phyloP scores from a whole-genome alignment of 2,888 invertebrate genomes.

The Diarsia rubi region DNA sequence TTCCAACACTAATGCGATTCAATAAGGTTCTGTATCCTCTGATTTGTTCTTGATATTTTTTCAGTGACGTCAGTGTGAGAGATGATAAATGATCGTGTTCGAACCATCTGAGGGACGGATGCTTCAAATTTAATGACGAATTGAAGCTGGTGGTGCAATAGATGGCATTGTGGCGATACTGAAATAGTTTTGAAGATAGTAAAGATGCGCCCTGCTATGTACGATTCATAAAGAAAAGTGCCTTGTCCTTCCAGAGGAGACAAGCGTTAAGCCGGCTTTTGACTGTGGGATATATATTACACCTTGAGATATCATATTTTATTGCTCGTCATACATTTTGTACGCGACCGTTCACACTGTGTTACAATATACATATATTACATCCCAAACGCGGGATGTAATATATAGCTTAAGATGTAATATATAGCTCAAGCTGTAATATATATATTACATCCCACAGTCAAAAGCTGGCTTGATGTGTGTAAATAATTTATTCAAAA shows the following conservation, averaged over 20 bases:
- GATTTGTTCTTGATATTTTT: constrained; percentile 72
- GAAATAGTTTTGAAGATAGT: neutral
- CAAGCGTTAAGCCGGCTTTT: no score
- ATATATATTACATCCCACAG: no score
- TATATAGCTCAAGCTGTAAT: no score
- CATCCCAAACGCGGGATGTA: no score
- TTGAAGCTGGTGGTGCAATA: constrained; percentile 26
- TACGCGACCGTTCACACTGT: no score
- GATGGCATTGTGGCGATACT: constrained; percentile 28
- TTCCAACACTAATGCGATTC: constrained; percentile 55
- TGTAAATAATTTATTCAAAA: no score
- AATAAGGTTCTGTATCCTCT: constrained; percentile 61
- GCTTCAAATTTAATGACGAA: constrained; percentile 79
- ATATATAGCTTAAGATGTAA: no score
- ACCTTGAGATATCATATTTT: no score
- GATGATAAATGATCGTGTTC: constrained; percentile 78
- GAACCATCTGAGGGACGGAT: constrained; percentile 74
- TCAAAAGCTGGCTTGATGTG: no score
- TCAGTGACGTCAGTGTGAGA: constrained; percentile 69
- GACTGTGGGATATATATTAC: no score
- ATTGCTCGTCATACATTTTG: no score
- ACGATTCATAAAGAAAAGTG: neutral
- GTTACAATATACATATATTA: no score
- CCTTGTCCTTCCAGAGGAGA: neutral
- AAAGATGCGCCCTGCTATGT: neutral